These are phyloP conservation scores for Otus sunia DNA, from an alignment of 2,113 vertebrate species.

Conservation along the genomic window DNA sequence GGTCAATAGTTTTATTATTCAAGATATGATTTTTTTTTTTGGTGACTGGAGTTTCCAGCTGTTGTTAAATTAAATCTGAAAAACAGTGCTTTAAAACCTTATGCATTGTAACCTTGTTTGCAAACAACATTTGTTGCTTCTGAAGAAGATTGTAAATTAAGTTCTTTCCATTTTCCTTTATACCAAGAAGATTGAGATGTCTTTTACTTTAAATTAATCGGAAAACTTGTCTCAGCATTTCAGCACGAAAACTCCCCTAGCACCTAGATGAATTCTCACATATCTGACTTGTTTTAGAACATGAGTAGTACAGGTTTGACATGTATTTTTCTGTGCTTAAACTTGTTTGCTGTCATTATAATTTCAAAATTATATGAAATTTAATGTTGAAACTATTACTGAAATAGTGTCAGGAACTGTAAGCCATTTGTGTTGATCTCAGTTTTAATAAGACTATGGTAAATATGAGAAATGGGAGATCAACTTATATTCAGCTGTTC, in stretches of 20 bases:
- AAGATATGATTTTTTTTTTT: not conserved
- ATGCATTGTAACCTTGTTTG: not conserved
- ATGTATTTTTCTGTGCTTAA: not conserved
- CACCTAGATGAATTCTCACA: not conserved
- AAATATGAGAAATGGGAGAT: not conserved
- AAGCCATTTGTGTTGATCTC: not conserved
- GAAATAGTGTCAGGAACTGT: not conserved
- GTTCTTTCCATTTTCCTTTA: not conserved
- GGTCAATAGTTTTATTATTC: not conserved
- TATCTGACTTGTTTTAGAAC: not conserved
- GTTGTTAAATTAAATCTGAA: not conserved
- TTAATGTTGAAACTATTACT: not conserved
- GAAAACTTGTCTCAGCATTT: not conserved
- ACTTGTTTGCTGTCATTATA: not conserved
- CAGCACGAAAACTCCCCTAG: not conserved
- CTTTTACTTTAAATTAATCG: not conserved
- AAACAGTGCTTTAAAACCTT: not conserved
- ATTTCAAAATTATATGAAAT: not conserved
- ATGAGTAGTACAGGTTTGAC: fast-evolving
- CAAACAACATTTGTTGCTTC: not conserved
- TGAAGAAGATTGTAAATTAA: not conserved
- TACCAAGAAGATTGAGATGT: not conserved
- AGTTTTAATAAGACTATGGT: not conserved
- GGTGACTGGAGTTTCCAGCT: not conserved
- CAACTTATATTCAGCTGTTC: not conserved